These are phyloP conservation scores for Pyxicephalus adspersus DNA, from an alignment of 2,113 vertebrate genomes.

Conservation along the genomic window DNA sequence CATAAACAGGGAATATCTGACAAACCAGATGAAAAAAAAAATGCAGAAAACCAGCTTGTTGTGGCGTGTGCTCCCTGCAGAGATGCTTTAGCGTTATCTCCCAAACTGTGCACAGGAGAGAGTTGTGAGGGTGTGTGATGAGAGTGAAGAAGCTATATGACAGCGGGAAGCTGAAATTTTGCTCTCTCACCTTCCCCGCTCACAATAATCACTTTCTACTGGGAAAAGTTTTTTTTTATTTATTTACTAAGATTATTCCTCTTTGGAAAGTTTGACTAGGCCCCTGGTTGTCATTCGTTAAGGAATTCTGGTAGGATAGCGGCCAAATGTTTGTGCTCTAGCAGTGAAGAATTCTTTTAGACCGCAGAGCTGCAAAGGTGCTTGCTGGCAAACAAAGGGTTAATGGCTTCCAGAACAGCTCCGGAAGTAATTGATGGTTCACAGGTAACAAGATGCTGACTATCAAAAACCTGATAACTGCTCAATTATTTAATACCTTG, in stretches of 20 bases:
- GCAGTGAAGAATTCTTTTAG: neutral
- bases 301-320: neutral
- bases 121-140: constrained; percentile 36
- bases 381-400: neutral
- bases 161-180: constrained; percentile 31
- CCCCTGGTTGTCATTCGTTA: constrained; percentile 6
- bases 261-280: constrained; percentile 11
- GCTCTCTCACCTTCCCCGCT: neutral
- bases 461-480: constrained; percentile 51
- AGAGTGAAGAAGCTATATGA: constrained; percentile 28
- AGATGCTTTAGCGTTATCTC: constrained; percentile 48
- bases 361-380: neutral
- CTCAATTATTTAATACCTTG: constrained; percentile 53
- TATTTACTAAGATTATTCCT: constrained; percentile 7
- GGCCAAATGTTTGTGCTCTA: neutral
- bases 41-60: constrained; percentile 26
- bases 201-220: neutral
- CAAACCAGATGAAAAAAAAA: constrained; percentile 30
- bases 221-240: constrained; percentile 14
- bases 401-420: constrained; percentile 37
- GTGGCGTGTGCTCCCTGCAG: constrained; percentile 27
- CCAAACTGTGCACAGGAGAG: constrained; percentile 26
- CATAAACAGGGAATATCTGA: constrained; percentile 50
- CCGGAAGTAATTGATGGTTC: constrained; percentile 9
- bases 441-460: constrained; percentile 49